These are phyloP conservation scores for Alviniconcha marisindica DNA, from an alignment of 1,140 invertebrate species.

Conservation along the genomic window DNA sequence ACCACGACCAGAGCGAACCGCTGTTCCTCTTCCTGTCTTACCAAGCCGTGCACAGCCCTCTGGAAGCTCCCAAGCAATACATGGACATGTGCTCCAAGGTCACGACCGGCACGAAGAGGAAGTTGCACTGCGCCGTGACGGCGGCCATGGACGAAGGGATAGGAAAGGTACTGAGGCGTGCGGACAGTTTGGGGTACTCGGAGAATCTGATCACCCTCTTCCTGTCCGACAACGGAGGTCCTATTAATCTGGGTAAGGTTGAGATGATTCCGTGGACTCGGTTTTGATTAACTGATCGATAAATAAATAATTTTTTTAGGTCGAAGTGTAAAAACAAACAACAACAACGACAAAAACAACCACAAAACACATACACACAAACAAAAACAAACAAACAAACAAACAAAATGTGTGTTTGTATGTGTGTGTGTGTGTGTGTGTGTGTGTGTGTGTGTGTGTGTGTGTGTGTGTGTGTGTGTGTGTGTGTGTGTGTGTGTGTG, in stretches of 20 bases:
- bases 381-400: no score
- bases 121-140: slow-evolving; percentile 51
- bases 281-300: no score
- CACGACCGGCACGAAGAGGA: neutral
- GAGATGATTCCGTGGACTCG: no score
- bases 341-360: no score
- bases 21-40: slow-evolving; percentile 59
- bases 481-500: no score
- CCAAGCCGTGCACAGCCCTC: slow-evolving; percentile 56
- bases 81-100: slow-evolving; percentile 27
- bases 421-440: no score
- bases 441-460: no score
- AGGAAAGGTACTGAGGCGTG: slow-evolving; percentile 51
- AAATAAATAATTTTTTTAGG: no score
- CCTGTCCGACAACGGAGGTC: slow-evolving; percentile 54
- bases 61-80: slow-evolving; percentile 68
- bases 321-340: no score
- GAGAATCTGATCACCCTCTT: slow-evolving; percentile 68
- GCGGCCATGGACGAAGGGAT: slow-evolving; percentile 61
- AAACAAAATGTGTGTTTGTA: no score
- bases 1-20: slow-evolving; percentile 27
- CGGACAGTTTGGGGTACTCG: slow-evolving; percentile 68
- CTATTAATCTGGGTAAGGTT: neutral
- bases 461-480: no score
- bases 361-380: no score